Evolutionary conservation across 2,888 invertebrate species (phyloP), one percentile per base, ranked within the genome.

Genomic region (Scotopteryx bipunctaria): DNA sequence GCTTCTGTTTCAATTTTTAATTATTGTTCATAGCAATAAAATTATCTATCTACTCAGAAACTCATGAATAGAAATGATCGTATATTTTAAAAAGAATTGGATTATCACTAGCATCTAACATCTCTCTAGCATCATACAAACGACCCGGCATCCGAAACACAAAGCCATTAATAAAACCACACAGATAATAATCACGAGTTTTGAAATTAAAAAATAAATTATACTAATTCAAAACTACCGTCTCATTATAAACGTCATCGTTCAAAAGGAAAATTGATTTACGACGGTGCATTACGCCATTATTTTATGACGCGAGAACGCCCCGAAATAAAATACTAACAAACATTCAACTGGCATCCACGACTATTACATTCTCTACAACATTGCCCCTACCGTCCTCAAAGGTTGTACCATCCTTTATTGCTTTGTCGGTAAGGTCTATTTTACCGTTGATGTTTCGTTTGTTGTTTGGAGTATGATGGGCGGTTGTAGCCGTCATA

Each of bases 301-400:
- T 89, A 88, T 85, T 87, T 86, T 85, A 87, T 86, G 86, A 86
- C 83, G 83, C 86, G 85, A 84, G 86, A 87, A 85, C 86, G 86
- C 83, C 86, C 86, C 83, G 81, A 87, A 88, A 89, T 89, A 89
- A 88, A 88, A 89, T 88, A 87, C 86, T 86, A 86, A 88, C 88
- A 87, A 87, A 89, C 88, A 86, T 81, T 85, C 87, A 86, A 81
- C 87, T 81, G 87, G 84, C 85, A 86, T 87, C 83, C 86, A 85
- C 86, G 87, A 83, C 87, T 86, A 88, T 89, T 88, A 89, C 83
- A 74, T 73, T 68, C 64, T 64, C 65, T 58, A 66, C 83, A 72
- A 81, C 57, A 29, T 66, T 57, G 44, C 36, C 29, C 25, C 55
- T 54, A 51, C 63, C 29, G 17, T 35, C 36, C 45, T 4, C 6